A percentile compares a stretch with the other conserved stretches of the same genome.
These are phyloP conservation scores for Drosophila pachea DNA, from an alignment of 1,140 invertebrate genomes.

Conservation along the genomic window DNA sequence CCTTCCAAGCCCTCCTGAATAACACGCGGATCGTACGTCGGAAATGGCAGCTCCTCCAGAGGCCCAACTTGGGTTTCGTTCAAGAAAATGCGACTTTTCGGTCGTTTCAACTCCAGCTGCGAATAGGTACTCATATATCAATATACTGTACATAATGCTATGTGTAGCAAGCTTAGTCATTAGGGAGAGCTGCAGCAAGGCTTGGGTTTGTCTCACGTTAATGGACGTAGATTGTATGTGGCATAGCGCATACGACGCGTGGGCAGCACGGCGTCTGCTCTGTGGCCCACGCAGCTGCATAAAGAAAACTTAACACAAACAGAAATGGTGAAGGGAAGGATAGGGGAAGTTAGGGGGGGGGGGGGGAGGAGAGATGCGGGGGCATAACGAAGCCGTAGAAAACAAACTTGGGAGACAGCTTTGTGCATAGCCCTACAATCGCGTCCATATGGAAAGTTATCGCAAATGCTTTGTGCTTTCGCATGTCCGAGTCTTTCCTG, in stretches of 20 bases:
- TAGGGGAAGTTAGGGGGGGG: no score
- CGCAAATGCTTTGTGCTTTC: constrained; percentile 14
- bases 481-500: constrained; percentile 23
- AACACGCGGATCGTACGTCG: constrained; percentile 65
- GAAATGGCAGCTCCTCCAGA: constrained; percentile 61
- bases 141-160: not conserved
- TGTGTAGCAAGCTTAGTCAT: no score
- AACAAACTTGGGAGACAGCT: constrained; percentile 19
- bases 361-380: no score
- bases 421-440: constrained; percentile 10
- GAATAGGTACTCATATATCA: not conserved
- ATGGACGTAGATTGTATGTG: constrained; percentile 24
- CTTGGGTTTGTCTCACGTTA: not conserved
- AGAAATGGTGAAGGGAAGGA: not conserved
- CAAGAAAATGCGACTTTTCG: constrained; percentile 71
- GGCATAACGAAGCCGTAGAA: constrained; percentile 36
- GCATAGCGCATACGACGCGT: constrained; percentile 40
- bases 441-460: constrained; percentile 25
- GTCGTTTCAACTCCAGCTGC: constrained; percentile 69
- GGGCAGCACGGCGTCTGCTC: constrained; percentile 3
- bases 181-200: not conserved
- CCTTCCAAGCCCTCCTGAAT: constrained; percentile 65
- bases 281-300: constrained; percentile 11
- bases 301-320: constrained; percentile 13
- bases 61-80: constrained; percentile 70